Base-by-base conservation (phyloP, 2,888 invertebrate species). In the Drosophila mimica region DNA sequence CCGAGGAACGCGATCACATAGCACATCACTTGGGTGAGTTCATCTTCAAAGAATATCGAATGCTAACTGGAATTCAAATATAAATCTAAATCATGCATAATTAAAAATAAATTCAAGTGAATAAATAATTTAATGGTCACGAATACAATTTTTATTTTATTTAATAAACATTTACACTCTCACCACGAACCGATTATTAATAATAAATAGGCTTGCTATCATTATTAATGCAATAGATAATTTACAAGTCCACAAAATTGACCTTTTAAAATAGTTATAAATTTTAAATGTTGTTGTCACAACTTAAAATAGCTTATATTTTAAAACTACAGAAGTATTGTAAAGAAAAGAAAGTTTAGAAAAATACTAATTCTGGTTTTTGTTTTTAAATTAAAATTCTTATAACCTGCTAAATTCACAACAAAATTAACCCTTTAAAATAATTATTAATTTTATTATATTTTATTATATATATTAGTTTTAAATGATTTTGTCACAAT, bases 1-100 rank as follows among this genome's bases (percentile, higher is more conserved):
- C 91, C 6, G 92, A 92, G 73, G 92, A 92, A 61, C 91, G 81
- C 33, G 91, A 92, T 84, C 91, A 92, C 36, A 92, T 92, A 43
- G 91, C 92, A 6, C 92, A 92, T 79, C 91, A 92, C 79, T 84
- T 92, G 79, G 91, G 91, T 92, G 34, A 91, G 92, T 85, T 17
- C 6, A 11, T 43, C 5, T 43, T n/a, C 5, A 15, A 46, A 15
- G 0, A 25, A 46, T 40, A 49, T 25, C 6, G 48, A 48, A 15
- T 15, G 15, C 11, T 15, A 25, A 25, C 3, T 48, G 46, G 4
- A 33, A 43, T 46, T 9, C 5, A 43, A 25, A 20, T 4, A 15
- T 20, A 0, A 2, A 5, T 11, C 5, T n/a, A 5, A 5, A 11
- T 17, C 5, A 2, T 28, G 15, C 9, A 9, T 17, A 25, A 25